These are phyloP conservation scores for Alces alces DNA, from an alignment of 2,113 vertebrate genomes.

Conservation along the genomic window DNA sequence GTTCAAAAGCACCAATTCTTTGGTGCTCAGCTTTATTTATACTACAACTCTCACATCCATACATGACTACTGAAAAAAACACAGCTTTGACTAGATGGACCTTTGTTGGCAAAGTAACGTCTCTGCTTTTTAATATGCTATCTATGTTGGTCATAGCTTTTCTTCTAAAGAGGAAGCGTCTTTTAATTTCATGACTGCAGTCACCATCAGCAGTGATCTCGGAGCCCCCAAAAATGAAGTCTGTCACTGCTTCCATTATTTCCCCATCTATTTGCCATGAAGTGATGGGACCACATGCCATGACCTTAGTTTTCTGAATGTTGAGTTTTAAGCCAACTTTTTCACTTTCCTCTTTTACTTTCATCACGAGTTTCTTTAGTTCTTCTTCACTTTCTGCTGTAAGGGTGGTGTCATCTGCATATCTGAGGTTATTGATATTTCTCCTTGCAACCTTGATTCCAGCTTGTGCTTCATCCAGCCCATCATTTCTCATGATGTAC, in stretches of 20 bases:
- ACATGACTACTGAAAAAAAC: not conserved
- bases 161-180: not conserved
- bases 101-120: not conserved
- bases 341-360: not conserved
- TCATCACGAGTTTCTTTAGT: not conserved
- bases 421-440: not conserved
- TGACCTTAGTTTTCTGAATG: not conserved
- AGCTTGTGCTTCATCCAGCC: not conserved
- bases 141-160: not conserved
- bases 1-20: not conserved
- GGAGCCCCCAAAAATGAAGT: not conserved
- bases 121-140: not conserved
- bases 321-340: not conserved
- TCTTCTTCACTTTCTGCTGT: not conserved
- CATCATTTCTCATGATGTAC: not conserved
- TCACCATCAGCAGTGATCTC: not conserved
- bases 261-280: not conserved
- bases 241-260: not conserved
- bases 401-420: not conserved
- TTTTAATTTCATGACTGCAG: not conserved
- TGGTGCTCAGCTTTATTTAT: not conserved
- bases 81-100: not conserved
- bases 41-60: not conserved
- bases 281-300: not conserved
- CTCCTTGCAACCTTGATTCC: not conserved